Base-by-base conservation (phyloP, 2,113 vertebrate genomes). In the Thamnaconus septentrionalis region DNA sequence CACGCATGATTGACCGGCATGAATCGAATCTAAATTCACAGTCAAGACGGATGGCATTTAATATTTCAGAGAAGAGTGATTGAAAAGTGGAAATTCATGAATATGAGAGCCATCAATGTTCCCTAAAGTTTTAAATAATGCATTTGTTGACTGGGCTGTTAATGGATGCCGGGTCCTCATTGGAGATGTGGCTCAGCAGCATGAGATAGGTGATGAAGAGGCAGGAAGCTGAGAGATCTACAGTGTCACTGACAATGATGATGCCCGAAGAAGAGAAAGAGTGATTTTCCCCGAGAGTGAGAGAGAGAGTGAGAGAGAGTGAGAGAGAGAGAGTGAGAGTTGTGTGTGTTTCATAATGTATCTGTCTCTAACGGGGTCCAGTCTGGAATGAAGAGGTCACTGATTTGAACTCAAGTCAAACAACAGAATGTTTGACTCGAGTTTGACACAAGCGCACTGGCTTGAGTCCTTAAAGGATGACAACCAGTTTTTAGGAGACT, bases 401-500 rank as follows among this genome's bases (percentile, higher is more conserved):
- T 31, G 18, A 61, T 56, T 47, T 55, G 59, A 64, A 64, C 53
- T 68, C 52, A 3, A 44, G 61, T 69, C 53, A 66, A 49, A 71
- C n/a, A 31, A 41, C 44, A 45, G 44, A 11, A 31, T 0, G 6
- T 65, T 60, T 42, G 72, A 64, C 61, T 72, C 6, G 39, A 70
- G 54, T 63, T 44, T 0, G 58, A 82, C 78, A 74, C 66, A 70
- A 74, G 72, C 75, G 56, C 64, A 55, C 57, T 44, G 12, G 50
- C 55, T 75, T 63, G 56, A 75, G 73, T 79, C 83, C 54, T 61
- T 53, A 62, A 78, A 85, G 71, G 72, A 83, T 76, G 64, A 62
- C 49, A 66, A 6, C 11, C 43, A 40, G 67, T 71, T 74, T 76
- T 60, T 78, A 59, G 12, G 61, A 66, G 76, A 60, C 41, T 41